phyloP scores from a whole-genome alignment of 1,140 invertebrate species.

The Drosophila parabipectinata region DNA sequence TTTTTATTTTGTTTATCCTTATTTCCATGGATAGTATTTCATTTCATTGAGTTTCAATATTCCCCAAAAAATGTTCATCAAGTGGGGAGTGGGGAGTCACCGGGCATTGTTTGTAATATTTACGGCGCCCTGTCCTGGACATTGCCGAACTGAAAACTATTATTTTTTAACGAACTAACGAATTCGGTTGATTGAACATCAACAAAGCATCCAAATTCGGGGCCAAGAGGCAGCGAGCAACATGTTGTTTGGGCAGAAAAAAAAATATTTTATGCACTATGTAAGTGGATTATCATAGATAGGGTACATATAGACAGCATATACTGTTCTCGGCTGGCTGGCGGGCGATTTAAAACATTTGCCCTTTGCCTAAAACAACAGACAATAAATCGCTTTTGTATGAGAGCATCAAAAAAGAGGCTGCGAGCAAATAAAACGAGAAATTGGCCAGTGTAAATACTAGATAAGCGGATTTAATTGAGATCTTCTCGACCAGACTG shows the following conservation, averaged over 20 bases:
- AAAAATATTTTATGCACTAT: constrained; percentile 57
- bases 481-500: constrained; percentile 28
- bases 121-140: constrained; percentile 9
- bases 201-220: constrained; percentile 53
- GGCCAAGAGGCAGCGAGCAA: constrained; percentile 29
- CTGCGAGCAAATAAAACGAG: constrained; percentile 28
- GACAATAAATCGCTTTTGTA: constrained; percentile 50
- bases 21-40: constrained; percentile 37
- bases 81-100: neutral
- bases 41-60: constrained; percentile 59
- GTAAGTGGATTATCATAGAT: constrained; percentile 63
- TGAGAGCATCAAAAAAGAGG: constrained; percentile 16
- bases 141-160: constrained; percentile 51
- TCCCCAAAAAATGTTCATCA: constrained; percentile 18
- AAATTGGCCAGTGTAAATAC: constrained; percentile 46
- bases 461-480: constrained; percentile 59
- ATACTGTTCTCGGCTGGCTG: constrained; percentile 4
- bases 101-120: constrained; percentile 41
- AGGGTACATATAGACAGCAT: constrained; percentile 12
- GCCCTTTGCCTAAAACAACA: constrained; percentile 46
- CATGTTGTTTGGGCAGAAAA: constrained; percentile 37
- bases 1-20: constrained; percentile 27
- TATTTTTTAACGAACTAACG: constrained; percentile 79
- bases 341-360: constrained; percentile 49
- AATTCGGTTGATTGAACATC: constrained; percentile 72